These are phyloP conservation scores for Lepetodrilus schrolli DNA, from an alignment of 2,888 invertebrate genomes.

Conservation along the genomic window DNA sequence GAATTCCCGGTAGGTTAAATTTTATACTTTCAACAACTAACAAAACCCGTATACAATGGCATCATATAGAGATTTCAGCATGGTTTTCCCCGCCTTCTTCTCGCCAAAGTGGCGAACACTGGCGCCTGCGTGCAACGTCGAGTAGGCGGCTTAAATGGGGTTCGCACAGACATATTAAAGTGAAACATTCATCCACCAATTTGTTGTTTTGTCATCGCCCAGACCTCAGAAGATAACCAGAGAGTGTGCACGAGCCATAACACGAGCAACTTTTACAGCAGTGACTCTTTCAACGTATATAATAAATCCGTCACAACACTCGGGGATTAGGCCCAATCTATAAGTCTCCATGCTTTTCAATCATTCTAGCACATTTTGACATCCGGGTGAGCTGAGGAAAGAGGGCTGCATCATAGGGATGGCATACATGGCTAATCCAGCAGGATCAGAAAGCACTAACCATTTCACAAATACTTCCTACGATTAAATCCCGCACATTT, in stretches of 20 bases:
- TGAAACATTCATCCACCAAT: constrained; percentile 26
- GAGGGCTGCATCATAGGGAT: background rate
- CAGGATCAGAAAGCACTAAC: background rate
- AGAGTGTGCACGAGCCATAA: background rate
- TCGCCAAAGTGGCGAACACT: background rate
- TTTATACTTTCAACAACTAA: no score
- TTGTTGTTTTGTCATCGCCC: constrained; percentile 18
- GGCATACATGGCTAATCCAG: constrained; percentile 9
- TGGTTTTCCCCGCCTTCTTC: background rate
- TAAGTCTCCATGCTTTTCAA: constrained; percentile 14
- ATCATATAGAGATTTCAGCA: background rate
- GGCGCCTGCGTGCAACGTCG: constrained; percentile 17
- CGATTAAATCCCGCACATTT: background rate
- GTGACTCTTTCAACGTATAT: background rate
- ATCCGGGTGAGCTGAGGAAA: background rate
- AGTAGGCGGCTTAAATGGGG: constrained; percentile 6
- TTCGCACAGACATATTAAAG: constrained; percentile 14
- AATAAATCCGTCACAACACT: constrained; percentile 10
- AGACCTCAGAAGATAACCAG: background rate
- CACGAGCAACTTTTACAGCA: background rate
- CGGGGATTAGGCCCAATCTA: background rate
- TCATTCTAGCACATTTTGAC: background rate
- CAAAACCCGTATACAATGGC: no score
- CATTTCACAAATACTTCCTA: constrained; percentile 4
- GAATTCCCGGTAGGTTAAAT: no score